Conservation (phyloP, 1,140 invertebrate species). For the Ptiloglossa arizonensis region DNA sequence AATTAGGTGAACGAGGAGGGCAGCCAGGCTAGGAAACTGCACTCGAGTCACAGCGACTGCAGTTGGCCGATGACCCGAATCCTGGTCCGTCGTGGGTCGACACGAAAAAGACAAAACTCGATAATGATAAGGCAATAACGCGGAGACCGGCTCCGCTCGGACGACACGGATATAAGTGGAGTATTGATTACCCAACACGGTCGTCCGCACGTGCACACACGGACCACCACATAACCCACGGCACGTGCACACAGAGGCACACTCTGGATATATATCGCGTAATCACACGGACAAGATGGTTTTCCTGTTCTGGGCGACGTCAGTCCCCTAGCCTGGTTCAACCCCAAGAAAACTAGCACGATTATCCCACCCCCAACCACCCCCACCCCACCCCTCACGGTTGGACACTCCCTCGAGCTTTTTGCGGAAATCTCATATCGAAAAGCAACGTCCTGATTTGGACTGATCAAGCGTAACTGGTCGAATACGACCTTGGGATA, state of each 20-base stretch:
- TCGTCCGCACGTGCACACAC: constrained; percentile 11
- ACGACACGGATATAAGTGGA: constrained; percentile 61
- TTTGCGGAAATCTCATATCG: constrained; percentile 1
- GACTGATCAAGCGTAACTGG: background rate
- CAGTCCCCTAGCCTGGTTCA: no score
- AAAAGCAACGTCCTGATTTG: background rate
- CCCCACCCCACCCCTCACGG: no score
- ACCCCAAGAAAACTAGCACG: background rate
- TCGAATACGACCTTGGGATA: background rate
- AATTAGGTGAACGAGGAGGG: constrained; percentile 26
- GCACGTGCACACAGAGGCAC: background rate
- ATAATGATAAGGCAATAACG: constrained; percentile 65
- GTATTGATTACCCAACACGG: constrained; percentile 67
- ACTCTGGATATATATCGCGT: background rate
- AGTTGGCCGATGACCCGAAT: constrained; percentile 31
- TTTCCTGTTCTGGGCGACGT: background rate
- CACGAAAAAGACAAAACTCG: constrained; percentile 64
- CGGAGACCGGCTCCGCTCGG: constrained; percentile 31
- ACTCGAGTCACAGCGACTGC: background rate
- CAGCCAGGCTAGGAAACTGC: background rate
- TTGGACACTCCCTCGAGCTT: background rate
- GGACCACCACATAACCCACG: background rate
- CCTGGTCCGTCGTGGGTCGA: background rate
- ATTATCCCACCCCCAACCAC: no score
- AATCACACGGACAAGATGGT: background rate